A percentile compares a stretch with the other conserved stretches of the same genome.
Evolutionary conservation across 2,888 invertebrate species (phyloP).

Genomic region (Prionchulus punctatus): DNA sequence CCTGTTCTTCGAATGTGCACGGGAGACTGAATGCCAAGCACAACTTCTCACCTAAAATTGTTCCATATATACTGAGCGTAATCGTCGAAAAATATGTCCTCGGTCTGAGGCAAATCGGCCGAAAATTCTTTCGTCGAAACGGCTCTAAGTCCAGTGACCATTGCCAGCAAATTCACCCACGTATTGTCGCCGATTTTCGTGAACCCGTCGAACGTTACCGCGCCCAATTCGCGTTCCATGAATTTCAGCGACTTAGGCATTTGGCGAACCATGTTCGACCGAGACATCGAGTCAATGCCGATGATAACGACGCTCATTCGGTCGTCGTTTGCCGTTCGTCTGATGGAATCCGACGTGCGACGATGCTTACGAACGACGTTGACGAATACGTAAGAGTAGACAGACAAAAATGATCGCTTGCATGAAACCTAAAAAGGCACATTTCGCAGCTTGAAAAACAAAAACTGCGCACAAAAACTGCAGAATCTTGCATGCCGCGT

Average conservation of each 20-base stretch:
- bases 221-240: conserved; percentile 19
- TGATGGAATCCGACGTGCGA: too few relatives aligned
- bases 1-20: too few relatives aligned
- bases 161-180: conserved; percentile 30
- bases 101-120: background rate
- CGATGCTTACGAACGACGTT: too few relatives aligned
- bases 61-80: conserved; percentile 5
- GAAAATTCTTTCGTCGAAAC: background rate
- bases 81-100: conserved; percentile 1
- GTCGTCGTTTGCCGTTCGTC: too few relatives aligned
- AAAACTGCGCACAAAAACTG: too few relatives aligned
- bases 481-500: too few relatives aligned
- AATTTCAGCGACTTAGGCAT: conserved; percentile 21
- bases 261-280: conserved; percentile 32
- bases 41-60: conserved; percentile 18
- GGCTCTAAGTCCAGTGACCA: conserved; percentile 25
- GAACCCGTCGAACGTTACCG: conserved; percentile 18
- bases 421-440: too few relatives aligned
- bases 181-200: conserved; percentile 36
- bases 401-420: too few relatives aligned
- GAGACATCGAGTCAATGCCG: conserved; percentile 35
- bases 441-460: too few relatives aligned
- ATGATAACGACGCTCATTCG: conserved; percentile 31
- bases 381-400: too few relatives aligned
- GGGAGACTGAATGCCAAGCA: conserved; percentile 21